phyloP scores from a whole-genome alignment of 2,888 invertebrate species.

The Diplazon laetatorius region DNA sequence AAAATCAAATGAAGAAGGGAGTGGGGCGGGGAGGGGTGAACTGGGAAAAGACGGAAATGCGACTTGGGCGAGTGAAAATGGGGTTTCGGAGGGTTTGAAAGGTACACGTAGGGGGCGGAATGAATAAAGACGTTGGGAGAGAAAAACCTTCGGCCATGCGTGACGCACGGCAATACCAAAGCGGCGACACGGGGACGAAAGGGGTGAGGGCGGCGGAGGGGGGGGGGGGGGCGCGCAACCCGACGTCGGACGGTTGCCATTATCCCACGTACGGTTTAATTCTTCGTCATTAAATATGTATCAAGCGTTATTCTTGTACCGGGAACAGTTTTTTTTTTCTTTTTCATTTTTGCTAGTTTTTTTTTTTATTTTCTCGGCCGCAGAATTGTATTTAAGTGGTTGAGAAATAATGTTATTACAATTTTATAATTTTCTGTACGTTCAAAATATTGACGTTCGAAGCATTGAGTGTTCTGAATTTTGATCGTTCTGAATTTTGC shows the following conservation, averaged over 20 bases:
- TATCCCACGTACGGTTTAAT: constrained; percentile 39
- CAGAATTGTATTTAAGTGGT: too few species aligned
- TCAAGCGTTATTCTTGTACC: neutral
- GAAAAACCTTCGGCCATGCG: constrained; percentile 47
- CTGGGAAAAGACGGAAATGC: too few species aligned
- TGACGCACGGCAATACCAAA: constrained; percentile 55
- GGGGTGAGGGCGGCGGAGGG: neutral
- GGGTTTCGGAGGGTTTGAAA: constrained; percentile 28
- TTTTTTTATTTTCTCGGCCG: neutral
- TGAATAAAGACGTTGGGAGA: neutral
- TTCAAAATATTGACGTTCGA: too few species aligned
- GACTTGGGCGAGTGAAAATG: too few species aligned
- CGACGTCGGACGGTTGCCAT: constrained; percentile 5
- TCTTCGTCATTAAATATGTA: constrained; percentile 40
- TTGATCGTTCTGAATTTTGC: too few species aligned
- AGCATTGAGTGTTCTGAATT: too few species aligned
- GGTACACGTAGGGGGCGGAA: constrained; percentile 24
- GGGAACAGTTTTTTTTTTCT: neutral
- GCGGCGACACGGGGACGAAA: constrained; percentile 1
- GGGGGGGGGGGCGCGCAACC: constrained; percentile 1
- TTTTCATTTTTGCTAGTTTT: too few species aligned
- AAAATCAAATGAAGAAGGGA: neutral
- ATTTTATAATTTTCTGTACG: too few species aligned
- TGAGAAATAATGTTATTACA: too few species aligned
- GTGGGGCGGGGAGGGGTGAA: neutral